These are phyloP conservation scores for Ranitomeya variabilis DNA, from an alignment of 2,113 vertebrate genomes.

Conservation along the genomic window DNA sequence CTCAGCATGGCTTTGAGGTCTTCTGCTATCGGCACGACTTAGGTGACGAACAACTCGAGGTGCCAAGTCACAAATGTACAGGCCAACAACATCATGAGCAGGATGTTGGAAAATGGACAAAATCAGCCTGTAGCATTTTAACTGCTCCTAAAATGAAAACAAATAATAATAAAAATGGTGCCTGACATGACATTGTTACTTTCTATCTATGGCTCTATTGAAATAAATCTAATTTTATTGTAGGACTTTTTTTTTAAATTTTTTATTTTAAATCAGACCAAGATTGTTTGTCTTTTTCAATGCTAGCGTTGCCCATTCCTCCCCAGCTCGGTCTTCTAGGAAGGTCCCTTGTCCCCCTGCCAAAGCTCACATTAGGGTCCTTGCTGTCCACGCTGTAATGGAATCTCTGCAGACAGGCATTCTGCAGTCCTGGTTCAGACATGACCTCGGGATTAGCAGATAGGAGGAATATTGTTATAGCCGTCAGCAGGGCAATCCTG, in stretches of 20 bases:
- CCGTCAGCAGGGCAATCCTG: slow-evolving; percentile 81
- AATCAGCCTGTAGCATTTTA: slow-evolving; percentile 83
- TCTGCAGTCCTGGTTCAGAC: slow-evolving; percentile 75
- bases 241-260: neutral
- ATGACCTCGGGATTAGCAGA: slow-evolving; percentile 83
- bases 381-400: slow-evolving; percentile 78
- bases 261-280: no score
- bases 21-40: slow-evolving; percentile 78
- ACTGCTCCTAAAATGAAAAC: slow-evolving; percentile 76
- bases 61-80: slow-evolving; percentile 84
- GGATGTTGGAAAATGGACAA: slow-evolving; percentile 86
- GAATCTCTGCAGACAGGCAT: slow-evolving; percentile 80
- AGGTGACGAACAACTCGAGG: slow-evolving; percentile 78
- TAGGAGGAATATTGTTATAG: slow-evolving; percentile 84
- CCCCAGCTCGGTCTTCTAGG: neutral
- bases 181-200: neutral
- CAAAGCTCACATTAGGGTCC: slow-evolving; percentile 64
- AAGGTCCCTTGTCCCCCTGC: neutral
- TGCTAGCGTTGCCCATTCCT: no score
- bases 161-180: neutral
- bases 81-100: slow-evolving; percentile 72
- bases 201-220: neutral
- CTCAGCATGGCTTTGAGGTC: slow-evolving; percentile 80
- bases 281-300: no score
- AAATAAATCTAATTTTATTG: neutral